A percentile compares a stretch with the other conserved stretches of the same genome.
Evolutionary conservation across 2,113 vertebrate species (phyloP).

Genomic region (Phoxinus phoxinus): DNA sequence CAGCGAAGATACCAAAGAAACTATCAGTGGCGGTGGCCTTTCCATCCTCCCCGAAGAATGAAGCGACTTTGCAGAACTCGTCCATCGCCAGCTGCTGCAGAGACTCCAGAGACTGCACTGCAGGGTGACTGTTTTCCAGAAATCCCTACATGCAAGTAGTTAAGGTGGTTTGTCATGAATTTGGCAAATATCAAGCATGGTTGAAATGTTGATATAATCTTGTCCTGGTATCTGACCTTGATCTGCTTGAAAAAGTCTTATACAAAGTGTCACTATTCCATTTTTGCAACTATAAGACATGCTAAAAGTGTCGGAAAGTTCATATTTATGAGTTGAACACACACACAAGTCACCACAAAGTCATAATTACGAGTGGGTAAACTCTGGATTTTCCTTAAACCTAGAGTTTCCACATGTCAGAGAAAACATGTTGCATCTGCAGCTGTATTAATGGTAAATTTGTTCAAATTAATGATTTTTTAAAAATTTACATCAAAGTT

Average conservation of each 20-base stretch:
- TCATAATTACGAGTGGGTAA: too few species aligned
- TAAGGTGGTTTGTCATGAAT: constrained; percentile 66
- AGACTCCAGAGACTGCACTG: constrained; percentile 86
- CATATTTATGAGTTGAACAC: too few species aligned
- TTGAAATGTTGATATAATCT: not conserved
- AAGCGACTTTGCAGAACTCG: constrained; percentile 87
- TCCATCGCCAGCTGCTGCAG: constrained; percentile 91
- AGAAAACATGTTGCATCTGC: too few species aligned
- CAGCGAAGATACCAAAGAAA: constrained; percentile 95
- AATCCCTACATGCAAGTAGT: constrained; percentile 81
- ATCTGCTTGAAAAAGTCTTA: not conserved
- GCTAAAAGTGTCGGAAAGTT: not conserved
- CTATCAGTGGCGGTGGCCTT: constrained; percentile 88
- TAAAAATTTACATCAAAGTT: too few species aligned
- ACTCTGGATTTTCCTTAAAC: too few species aligned
- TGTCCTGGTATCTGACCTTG: not conserved
- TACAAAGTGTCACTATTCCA: not conserved
- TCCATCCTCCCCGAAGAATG: constrained; percentile 93
- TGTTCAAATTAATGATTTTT: too few species aligned
- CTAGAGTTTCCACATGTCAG: too few species aligned
- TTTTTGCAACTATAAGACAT: too few species aligned
- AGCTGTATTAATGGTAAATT: too few species aligned
- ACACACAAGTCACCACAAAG: too few species aligned
- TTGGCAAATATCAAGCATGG: not conserved
- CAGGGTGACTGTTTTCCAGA: constrained; percentile 90